Conservation (phyloP, 2,113 vertebrate genomes). For the Plotosus lineatus region DNA sequence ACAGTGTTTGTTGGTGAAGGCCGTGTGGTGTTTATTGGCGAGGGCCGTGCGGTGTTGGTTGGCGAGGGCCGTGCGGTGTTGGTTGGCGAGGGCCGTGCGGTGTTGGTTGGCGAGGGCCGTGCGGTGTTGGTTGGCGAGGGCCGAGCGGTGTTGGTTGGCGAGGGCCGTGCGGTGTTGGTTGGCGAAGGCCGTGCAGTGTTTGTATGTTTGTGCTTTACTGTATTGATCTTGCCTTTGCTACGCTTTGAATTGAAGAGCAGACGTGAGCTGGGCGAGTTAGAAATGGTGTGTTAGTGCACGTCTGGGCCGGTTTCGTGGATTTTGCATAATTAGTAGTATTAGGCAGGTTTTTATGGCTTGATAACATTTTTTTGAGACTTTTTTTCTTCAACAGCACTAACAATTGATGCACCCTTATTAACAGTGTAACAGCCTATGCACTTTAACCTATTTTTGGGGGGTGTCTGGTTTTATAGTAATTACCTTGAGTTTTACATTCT, state of each 20-base stretch:
- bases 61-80: constrained; percentile 18
- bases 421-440: constrained; percentile 45
- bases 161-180: constrained; percentile 19
- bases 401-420: constrained; percentile 30
- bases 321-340: not conserved
- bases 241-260: not conserved
- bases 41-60: constrained; percentile 19
- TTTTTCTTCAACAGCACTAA: constrained; percentile 29
- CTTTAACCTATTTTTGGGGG: constrained; percentile 44
- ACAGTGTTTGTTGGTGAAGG: constrained; percentile 18
- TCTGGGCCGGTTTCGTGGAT: constrained; percentile 1
- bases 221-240: constrained; percentile 33
- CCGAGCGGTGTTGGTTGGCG: not conserved
- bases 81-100: constrained; percentile 3
- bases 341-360: not conserved
- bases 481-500: constrained; percentile 12
- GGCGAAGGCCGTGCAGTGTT: constrained; percentile 19
- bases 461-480: constrained; percentile 9
- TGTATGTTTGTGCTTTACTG: constrained; percentile 42
- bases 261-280: no score
- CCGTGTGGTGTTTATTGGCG: constrained; percentile 18
- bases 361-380: constrained; percentile 6
- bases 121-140: constrained; percentile 15
- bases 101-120: constrained; percentile 18
- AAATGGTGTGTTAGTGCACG: constrained; percentile 11